Base-by-base conservation (phyloP, 2,113 vertebrate species). In the Paradoxurus hermaphroditus region DNA sequence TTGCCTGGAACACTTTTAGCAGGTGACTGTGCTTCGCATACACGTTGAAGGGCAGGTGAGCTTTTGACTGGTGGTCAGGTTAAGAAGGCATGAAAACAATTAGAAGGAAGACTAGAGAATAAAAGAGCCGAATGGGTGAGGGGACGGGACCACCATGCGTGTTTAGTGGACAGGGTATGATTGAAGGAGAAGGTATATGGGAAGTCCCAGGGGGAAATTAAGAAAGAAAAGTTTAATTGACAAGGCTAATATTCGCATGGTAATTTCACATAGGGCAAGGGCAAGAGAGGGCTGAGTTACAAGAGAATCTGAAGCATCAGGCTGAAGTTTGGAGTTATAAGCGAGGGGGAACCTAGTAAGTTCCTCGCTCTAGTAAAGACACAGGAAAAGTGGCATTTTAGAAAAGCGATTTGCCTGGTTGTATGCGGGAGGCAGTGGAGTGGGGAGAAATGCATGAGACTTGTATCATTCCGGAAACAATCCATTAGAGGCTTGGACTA, bases 251-350 rank as follows among this genome's bases (percentile, higher is more conserved):
- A 70, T 75, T 92, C 87, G 36, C 53, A 81, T 92, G 68, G 23
- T 67, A 77, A 95, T 83, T 91, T 93, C 70, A 56, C 49, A 83
- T 63, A 56, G 65, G 34, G n/a, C 44, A 97, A 96, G 70, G 34
- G n/a, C 44, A 97, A 96, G 14, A 65, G 10, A 88, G 77, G 5
- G 46, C 21, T 75, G 94, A 92, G 67, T 62, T 77, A 83, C 27
- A 59, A 27, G 44, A 65, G 25, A n/a, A 46, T 94, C 15, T 79
- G 67, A 85, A 79, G 18, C 79, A 10, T 46, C 62, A 82, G 63
- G 23, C 27, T 95, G 14, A 68, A 44, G 31, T 91, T 92, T 82
- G 62, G 53, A 86, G 3, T 90, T 53, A 44, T 3, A 90, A 94
- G n/a, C 78, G 96, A 49, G 10, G 73, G 27, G 86, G 84, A 67